Evolutionary conservation across 2,797 vertebrate species (phyloP).

Genomic region (Heterohyrax brucei): DNA sequence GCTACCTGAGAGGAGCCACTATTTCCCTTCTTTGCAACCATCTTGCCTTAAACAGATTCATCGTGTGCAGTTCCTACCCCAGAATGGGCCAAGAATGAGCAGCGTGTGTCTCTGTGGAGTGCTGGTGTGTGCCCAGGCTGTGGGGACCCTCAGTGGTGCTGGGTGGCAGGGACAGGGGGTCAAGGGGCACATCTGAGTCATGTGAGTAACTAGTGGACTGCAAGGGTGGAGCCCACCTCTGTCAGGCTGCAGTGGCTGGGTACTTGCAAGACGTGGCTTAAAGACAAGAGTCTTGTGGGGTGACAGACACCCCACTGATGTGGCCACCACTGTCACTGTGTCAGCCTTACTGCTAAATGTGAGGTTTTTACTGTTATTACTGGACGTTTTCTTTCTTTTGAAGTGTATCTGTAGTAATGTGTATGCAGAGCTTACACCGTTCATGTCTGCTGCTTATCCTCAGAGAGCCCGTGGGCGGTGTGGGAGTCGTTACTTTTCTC

Average conservation of each 20-base stretch:
- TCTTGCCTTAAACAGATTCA: background rate
- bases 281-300: rapidly evolving
- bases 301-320: background rate
- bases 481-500: no score
- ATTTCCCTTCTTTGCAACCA: background rate
- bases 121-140: background rate
- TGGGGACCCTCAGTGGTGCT: background rate
- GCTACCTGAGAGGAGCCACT: background rate
- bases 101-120: background rate
- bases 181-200: background rate
- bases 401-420: no score
- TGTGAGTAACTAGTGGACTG: no score
- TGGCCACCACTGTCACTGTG: rapidly evolving
- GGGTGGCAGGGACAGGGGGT: no score
- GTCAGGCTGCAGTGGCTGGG: background rate
- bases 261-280: rapidly evolving
- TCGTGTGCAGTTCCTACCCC: background rate
- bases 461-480: no score
- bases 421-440: no score
- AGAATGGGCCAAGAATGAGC: background rate
- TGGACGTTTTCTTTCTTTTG: background rate
- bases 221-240: background rate
- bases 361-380: constrained; percentile 3
- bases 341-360: no score
- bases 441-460: no score